Conservation (phyloP, 1,140 invertebrate species). For the Drosophila pectinifera region DNA sequence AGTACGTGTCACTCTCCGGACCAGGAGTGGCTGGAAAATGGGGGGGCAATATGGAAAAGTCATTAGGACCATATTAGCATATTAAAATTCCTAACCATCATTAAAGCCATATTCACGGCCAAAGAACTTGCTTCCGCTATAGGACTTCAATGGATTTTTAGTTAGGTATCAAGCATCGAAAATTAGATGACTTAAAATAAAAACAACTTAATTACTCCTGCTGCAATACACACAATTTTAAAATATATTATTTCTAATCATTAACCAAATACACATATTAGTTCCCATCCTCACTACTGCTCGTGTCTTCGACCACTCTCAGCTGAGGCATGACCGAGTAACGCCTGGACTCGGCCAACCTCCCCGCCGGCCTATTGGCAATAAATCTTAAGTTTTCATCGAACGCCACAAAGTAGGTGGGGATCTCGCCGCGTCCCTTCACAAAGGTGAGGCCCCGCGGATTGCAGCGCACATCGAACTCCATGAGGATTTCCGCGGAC, state of each 20-base stretch:
- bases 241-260: no score
- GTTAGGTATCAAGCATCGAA: no score
- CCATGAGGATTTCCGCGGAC: slow-evolving; percentile 88
- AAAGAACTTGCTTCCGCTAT: no score
- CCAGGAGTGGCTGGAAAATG: neutral
- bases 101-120: neutral
- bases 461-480: slow-evolving; percentile 25
- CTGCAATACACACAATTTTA: no score
- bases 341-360: neutral
- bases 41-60: slow-evolving; percentile 1
- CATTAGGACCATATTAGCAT: slow-evolving; percentile 7
- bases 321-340: no score
- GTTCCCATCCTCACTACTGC: neutral
- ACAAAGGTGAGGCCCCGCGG: slow-evolving; percentile 20
- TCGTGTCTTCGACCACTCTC: neutral
- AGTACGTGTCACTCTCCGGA: slow-evolving; percentile 64
- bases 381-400: neutral
- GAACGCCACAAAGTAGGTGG: slow-evolving; percentile 28
- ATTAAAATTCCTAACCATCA: neutral
- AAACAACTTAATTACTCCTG: no score
- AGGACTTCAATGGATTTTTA: no score
- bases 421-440: slow-evolving; percentile 23
- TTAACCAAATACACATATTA: no score
- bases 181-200: no score
- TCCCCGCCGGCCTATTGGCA: neutral